These are phyloP conservation scores for Papilio protenor DNA, from an alignment of 2,888 invertebrate genomes.

Conservation along the genomic window DNA sequence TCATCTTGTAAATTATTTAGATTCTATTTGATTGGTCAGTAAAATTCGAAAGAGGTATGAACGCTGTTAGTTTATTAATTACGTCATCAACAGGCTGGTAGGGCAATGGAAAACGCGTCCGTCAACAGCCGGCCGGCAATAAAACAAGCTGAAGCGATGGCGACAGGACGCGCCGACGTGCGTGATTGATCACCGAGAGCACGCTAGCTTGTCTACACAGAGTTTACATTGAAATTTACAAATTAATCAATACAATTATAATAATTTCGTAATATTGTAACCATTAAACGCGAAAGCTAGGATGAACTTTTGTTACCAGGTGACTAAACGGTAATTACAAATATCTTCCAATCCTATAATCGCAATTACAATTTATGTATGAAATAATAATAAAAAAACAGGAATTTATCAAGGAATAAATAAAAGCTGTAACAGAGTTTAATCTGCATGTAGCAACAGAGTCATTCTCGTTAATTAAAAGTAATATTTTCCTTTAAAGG, in stretches of 20 bases:
- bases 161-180: slow-evolving; percentile 62
- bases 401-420: neutral
- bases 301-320: too few species aligned
- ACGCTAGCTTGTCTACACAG: slow-evolving; percentile 51
- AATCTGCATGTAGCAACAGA: slow-evolving; percentile 31
- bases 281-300: too few species aligned
- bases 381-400: neutral
- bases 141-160: slow-evolving; percentile 64
- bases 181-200: slow-evolving; percentile 66
- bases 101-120: slow-evolving; percentile 37
- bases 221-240: slow-evolving; percentile 17
- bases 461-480: slow-evolving; percentile 38
- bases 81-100: slow-evolving; percentile 32
- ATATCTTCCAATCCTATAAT: too few species aligned
- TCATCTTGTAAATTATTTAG: neutral
- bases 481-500: slow-evolving; percentile 38
- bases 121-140: slow-evolving; percentile 55
- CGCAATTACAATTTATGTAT: too few species aligned
- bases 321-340: too few species aligned
- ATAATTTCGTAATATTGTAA: neutral
- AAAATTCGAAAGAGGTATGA: neutral
- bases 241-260: neutral
- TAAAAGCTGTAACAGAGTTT: slow-evolving; percentile 15
- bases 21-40: neutral
- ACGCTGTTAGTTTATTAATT: slow-evolving; percentile 44